Conservation (phyloP, 2,888 invertebrate species). For the Drosophila antonietae region DNA sequence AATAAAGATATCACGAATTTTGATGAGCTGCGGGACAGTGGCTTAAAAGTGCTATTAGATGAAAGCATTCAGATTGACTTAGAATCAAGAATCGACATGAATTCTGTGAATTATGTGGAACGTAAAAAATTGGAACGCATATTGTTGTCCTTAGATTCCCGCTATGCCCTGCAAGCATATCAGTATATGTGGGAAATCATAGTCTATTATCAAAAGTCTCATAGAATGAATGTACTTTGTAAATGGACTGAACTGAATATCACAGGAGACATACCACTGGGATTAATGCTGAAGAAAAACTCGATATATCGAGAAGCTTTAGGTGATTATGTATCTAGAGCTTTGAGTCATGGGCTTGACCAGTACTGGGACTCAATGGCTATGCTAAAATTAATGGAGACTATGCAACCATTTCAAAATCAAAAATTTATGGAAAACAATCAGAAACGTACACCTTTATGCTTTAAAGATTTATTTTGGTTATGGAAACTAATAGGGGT, state of each 20-base stretch:
- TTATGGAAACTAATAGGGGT: constrained; percentile 13
- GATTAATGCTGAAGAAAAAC: constrained; percentile 4
- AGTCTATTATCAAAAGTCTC: neutral
- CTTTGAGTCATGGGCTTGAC: neutral
- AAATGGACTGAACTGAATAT: neutral
- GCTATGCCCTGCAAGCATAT: constrained; percentile 4
- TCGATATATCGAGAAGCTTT: constrained; percentile 12
- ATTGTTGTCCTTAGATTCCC: neutral
- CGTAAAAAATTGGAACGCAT: accelerated
- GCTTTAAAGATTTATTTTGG: constrained; percentile 4
- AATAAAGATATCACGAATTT: constrained; percentile 21
- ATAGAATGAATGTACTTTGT: neutral
- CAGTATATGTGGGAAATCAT: neutral
- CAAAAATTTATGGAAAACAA: neutral
- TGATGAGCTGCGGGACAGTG: constrained; percentile 20
- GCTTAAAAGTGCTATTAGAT: constrained; percentile 10
- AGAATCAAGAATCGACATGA: neutral
- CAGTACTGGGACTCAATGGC: neutral
- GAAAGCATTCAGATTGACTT: neutral
- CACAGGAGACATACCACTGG: neutral
- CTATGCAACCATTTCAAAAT: neutral
- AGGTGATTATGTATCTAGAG: neutral
- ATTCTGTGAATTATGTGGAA: neutral
- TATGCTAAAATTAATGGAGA: neutral
- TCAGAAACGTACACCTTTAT: neutral